Base-by-base conservation (phyloP, 53 echinoderm and acorn worm genomes). In the Henricia sp. region DNA sequence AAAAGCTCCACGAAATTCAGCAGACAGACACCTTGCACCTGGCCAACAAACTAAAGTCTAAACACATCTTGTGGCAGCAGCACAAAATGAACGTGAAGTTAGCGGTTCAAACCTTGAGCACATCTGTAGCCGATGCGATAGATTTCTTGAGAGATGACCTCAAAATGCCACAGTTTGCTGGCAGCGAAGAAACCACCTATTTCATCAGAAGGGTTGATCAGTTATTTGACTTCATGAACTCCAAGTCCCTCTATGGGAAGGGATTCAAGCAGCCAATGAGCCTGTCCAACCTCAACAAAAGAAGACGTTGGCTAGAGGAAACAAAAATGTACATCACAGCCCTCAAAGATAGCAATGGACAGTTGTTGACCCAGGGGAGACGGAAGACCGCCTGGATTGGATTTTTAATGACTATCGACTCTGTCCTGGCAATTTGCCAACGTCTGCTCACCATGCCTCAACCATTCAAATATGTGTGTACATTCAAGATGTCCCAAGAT, bases 151-250 rank as follows among this genome's bases (percentile, higher is more conserved):
- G 90, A 77, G 85, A 86, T 30, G 90, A 77, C 32, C 68, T 68
- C n/a, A 33, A 64, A 1, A 37, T 80, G 4, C 42, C 56, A 20
- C 46, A 90, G 37, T 90, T 90, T 50, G 67, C 30, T 27, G 90
- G 86, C 40, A 92, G 92, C 37, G 24, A 92, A 66, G 40, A 58
- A 37, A 92, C 92, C 32, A 92, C 88, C 26, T 66, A 85, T 48
- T 88, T 92, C 84, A 92, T 92, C 4, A 60, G 88, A 3, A 84
- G 13, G 21, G 70, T 92, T 39, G 88, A 88, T 38, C 68, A 77
- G 38, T 27, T 88, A 17, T 92, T 92, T 72, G 88, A 92, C 74
- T 84, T 75, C 82, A 35, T 88, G 54, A 92, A 92, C 65, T 88
- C 88, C 0, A 88, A 62, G 77, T 42, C 23, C 1, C 42, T 53